phyloP scores from a whole-genome alignment of 92 coral and sea anemone genomes.

The Umimayanthus kanabou region DNA sequence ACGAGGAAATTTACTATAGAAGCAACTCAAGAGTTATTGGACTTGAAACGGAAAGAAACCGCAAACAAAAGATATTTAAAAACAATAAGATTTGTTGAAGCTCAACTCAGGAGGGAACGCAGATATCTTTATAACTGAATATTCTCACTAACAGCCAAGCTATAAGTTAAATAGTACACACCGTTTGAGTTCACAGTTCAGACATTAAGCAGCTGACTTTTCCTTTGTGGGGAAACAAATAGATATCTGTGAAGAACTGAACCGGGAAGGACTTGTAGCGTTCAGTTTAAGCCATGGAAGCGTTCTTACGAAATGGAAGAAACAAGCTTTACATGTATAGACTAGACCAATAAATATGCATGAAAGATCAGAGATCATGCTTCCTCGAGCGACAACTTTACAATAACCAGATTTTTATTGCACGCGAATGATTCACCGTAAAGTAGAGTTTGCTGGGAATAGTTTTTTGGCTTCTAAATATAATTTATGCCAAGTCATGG shows the following conservation, averaged over 20 bases:
- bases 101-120: background rate
- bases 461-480: background rate
- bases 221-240: slow-evolving; percentile 3
- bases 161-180: slow-evolving; percentile 7
- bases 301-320: background rate
- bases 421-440: background rate
- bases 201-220: background rate
- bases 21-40: slow-evolving; percentile 25
- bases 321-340: background rate
- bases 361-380: slow-evolving; percentile 6
- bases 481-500: background rate
- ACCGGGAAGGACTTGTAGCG: background rate
- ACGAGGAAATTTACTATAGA: slow-evolving; percentile 1
- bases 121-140: background rate
- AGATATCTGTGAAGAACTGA: background rate
- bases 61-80: slow-evolving; percentile 28
- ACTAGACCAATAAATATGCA: slow-evolving; percentile 11
- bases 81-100: slow-evolving; percentile 23
- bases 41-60: slow-evolving; percentile 25
- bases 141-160: slow-evolving; percentile 3
- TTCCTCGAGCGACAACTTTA: background rate
- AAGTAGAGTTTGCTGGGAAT: background rate
- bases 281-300: background rate
- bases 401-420: background rate
- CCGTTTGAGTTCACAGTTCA: slow-evolving; percentile 12